These are phyloP conservation scores for Odontocerum albicorne DNA, from an alignment of 2,888 invertebrate species.

Conservation along the genomic window DNA sequence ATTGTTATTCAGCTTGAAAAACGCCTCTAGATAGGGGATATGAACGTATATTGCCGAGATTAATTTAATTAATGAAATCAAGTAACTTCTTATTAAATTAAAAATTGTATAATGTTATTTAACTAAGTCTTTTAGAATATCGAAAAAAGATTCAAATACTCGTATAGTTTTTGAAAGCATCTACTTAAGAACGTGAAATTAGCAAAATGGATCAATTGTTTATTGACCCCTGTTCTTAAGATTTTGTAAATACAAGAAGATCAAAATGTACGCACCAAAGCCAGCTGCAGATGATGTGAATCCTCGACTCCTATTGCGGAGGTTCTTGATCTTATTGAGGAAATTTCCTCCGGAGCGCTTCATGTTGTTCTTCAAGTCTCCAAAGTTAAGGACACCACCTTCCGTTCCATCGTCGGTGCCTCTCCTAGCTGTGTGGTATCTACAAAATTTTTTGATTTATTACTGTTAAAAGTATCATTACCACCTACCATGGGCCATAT, in stretches of 20 bases:
- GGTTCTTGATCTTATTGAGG: slow-evolving; percentile 55
- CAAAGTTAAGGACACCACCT: slow-evolving; percentile 31
- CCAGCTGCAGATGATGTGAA: slow-evolving; percentile 20
- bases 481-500: not conserved
- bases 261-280: slow-evolving; percentile 22
- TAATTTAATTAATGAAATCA: too few species aligned
- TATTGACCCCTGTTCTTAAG: not conserved
- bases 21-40: too few species aligned
- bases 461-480: not conserved
- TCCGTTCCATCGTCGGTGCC: slow-evolving; percentile 23
- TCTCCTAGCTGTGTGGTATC: slow-evolving; percentile 28
- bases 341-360: slow-evolving; percentile 55
- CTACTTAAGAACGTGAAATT: too few species aligned
- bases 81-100: too few species aligned
- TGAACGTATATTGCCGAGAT: too few species aligned
- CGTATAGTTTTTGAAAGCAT: too few species aligned
- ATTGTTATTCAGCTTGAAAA: too few species aligned
- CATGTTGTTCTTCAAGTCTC: slow-evolving; percentile 54
- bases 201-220: too few species aligned
- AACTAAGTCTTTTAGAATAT: too few species aligned
- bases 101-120: too few species aligned
- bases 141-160: too few species aligned
- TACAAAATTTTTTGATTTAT: too few species aligned
- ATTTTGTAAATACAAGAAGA: not conserved
- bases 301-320: slow-evolving; percentile 51